phyloP scores from a whole-genome alignment of 2,888 invertebrate genomes.

The Hedya salicella region DNA sequence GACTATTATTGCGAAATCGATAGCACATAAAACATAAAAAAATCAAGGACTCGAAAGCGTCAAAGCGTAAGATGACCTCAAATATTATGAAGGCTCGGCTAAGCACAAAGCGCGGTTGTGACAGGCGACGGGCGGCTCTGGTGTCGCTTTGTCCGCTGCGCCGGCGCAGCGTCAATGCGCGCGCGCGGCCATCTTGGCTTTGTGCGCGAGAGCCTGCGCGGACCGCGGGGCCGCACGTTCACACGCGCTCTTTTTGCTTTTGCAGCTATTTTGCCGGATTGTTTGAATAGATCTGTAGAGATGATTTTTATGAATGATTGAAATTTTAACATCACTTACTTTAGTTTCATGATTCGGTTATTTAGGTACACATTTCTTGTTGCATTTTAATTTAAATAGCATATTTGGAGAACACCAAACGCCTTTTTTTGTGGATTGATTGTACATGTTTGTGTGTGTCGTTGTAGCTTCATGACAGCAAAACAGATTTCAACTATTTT shows the following conservation, averaged over 20 bases:
- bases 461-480: too few relatives aligned
- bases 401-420: too few relatives aligned
- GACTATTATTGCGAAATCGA: slow-evolving; percentile 22
- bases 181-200: slow-evolving; percentile 30
- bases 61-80: slow-evolving; percentile 34
- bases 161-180: slow-evolving; percentile 11
- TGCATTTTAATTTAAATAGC: too few relatives aligned
- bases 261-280: slow-evolving; percentile 27
- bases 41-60: slow-evolving; percentile 13
- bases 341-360: too few relatives aligned
- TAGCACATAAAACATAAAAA: slow-evolving; percentile 39
- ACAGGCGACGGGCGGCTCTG: slow-evolving; percentile 31
- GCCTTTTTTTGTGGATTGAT: too few relatives aligned
- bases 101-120: slow-evolving; percentile 29
- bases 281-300: slow-evolving; percentile 37
- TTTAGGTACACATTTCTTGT: not conserved
- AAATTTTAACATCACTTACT: too few relatives aligned
- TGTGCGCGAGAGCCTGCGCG: not conserved
- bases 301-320: slow-evolving; percentile 13
- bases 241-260: slow-evolving; percentile 37
- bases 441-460: too few relatives aligned
- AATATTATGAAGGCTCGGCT: slow-evolving; percentile 12
- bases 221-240: slow-evolving; percentile 1
- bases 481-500: too few relatives aligned
- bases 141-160: slow-evolving; percentile 23